Conservation (phyloP, 2,888 invertebrate species). For the Muschampia plurimacula region DNA sequence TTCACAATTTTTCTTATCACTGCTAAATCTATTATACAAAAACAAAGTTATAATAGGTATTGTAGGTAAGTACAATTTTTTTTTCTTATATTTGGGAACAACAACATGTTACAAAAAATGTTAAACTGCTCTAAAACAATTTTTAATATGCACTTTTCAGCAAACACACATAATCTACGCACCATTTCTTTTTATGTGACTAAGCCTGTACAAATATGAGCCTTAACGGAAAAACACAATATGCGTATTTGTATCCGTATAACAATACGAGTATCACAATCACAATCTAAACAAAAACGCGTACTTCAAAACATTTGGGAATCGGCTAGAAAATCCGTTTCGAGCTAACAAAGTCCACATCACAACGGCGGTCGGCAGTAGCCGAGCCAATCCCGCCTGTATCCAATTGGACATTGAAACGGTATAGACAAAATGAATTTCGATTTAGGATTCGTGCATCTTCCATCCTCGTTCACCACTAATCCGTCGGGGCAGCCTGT, state of each 20-base stretch:
- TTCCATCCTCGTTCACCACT: conserved; percentile 56
- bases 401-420: conserved; percentile 69
- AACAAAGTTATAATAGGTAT: too few species aligned
- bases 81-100: background rate
- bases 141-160: background rate
- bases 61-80: too few species aligned
- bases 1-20: too few species aligned
- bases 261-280: background rate
- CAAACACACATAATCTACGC: background rate
- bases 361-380: conserved; percentile 51
- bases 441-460: conserved; percentile 56
- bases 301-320: conserved; percentile 8
- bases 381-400: conserved; percentile 65
- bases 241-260: background rate
- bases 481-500: conserved; percentile 58
- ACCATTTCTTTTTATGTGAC: background rate
- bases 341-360: conserved; percentile 16
- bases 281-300: background rate
- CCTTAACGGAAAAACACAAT: background rate
- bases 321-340: conserved; percentile 6
- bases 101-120: background rate
- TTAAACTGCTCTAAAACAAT: background rate
- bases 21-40: too few species aligned
- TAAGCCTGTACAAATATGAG: background rate
- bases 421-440: conserved; percentile 69